Percentiles rank a stretch among this genome's conserved stretches.
Conservation (phyloP, 1,140 invertebrate genomes). For the Phthorimaea operculella region DNA sequence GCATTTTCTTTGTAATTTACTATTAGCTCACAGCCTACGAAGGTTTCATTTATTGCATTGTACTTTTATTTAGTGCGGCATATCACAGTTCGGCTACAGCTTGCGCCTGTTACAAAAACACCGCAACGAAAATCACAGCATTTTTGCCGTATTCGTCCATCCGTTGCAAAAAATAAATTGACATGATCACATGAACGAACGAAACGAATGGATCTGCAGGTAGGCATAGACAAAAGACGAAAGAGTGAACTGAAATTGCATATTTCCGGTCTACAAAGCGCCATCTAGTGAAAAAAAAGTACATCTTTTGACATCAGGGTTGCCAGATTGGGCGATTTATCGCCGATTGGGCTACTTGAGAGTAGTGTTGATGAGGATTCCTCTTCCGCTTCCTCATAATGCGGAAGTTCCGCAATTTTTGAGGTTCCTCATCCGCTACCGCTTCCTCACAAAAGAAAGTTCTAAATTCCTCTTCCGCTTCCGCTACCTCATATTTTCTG, state of each 20-base stretch:
- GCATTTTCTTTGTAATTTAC: constrained; percentile 43
- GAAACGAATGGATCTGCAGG: no score
- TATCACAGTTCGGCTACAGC: constrained; percentile 1
- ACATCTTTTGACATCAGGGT: neutral
- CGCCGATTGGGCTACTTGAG: no score
- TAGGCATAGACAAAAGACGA: neutral
- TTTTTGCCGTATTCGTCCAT: neutral
- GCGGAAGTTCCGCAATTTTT: no score
- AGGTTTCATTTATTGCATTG: constrained; percentile 1
- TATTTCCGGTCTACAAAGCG: neutral
- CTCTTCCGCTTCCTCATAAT: no score
- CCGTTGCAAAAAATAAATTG: constrained; percentile 1
- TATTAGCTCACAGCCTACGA: constrained; percentile 28
- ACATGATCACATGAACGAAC: neutral
- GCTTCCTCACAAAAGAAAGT: no score
- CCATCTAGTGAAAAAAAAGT: neutral
- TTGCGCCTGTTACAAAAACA: constrained; percentile 1
- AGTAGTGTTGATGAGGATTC: no score
- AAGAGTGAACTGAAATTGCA: neutral
- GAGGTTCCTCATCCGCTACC: no score
- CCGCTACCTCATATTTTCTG: no score
- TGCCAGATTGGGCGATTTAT: no score
- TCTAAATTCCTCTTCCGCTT: no score
- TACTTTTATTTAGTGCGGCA: neutral
- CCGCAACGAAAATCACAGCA: constrained; percentile 3